These are phyloP conservation scores for Acleris cristana DNA, from an alignment of 2,888 invertebrate species.

Conservation along the genomic window DNA sequence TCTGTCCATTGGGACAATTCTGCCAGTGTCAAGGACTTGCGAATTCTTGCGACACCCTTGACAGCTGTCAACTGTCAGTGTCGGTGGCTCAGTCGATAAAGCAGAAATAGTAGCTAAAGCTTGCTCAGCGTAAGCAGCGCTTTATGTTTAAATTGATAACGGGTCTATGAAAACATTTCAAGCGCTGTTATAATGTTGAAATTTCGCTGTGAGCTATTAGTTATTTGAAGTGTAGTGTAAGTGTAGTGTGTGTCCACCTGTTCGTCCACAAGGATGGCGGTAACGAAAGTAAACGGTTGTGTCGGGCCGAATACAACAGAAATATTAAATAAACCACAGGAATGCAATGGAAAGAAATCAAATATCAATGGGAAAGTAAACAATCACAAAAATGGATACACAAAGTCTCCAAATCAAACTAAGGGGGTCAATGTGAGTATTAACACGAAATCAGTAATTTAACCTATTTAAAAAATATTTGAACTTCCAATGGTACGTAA, in stretches of 20 bases:
- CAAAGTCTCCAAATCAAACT: slow-evolving; percentile 50
- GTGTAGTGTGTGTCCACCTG: neutral
- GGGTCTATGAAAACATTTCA: neutral
- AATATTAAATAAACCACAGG: slow-evolving; percentile 46
- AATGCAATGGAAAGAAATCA: slow-evolving; percentile 53
- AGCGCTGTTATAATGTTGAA: neutral
- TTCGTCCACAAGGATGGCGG: slow-evolving; percentile 61
- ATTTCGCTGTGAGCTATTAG: neutral
- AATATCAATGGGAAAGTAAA: slow-evolving; percentile 61
- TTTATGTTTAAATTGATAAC: neutral
- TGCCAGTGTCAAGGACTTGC: no score
- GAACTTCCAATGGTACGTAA: slow-evolving; percentile 13
- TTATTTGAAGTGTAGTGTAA: neutral
- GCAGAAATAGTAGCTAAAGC: neutral
- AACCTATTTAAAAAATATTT: slow-evolving; percentile 39
- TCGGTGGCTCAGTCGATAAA: neutral
- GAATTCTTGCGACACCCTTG: neutral
- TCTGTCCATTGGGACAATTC: no score
- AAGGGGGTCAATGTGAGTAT: slow-evolving; percentile 69
- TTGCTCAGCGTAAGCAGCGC: neutral
- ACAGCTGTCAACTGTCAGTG: neutral
- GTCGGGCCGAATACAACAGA: slow-evolving; percentile 45
- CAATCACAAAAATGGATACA: slow-evolving; percentile 61
- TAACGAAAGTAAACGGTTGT: slow-evolving; percentile 51
- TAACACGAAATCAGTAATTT: slow-evolving; percentile 49